Evolutionary conservation across 2,797 vertebrate species (phyloP).

Genomic region (Cuculus canorus): DNA sequence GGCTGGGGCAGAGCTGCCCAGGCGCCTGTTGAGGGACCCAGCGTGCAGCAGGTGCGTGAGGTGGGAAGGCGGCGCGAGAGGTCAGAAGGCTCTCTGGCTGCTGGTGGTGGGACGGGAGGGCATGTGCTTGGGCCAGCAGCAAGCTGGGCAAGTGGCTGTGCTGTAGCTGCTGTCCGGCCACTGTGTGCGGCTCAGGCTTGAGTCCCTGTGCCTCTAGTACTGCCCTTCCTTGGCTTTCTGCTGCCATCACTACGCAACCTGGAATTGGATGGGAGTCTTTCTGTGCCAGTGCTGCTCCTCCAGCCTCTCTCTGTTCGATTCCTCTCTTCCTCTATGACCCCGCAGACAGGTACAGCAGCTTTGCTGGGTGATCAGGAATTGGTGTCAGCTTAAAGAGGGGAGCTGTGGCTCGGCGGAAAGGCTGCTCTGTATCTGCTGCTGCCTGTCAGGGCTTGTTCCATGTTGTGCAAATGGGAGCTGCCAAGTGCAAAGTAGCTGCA

Average conservation of each 20-base stretch:
- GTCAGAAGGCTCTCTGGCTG: neutral
- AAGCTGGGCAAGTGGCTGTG: accelerated
- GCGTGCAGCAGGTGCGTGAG: accelerated
- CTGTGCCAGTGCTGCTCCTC: neutral
- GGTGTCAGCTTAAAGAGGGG: neutral
- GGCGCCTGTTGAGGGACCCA: accelerated
- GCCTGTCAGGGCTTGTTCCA: too few relatives aligned
- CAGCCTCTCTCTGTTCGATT: too few relatives aligned
- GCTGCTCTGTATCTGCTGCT: neutral
- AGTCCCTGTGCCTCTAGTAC: neutral
- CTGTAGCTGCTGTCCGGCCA: neutral
- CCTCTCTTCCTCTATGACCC: neutral
- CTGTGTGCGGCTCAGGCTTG: accelerated
- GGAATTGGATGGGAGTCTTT: neutral
- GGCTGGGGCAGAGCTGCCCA: neutral
- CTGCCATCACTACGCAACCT: neutral
- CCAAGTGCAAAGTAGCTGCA: neutral
- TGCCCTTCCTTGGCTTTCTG: accelerated
- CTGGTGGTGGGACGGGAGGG: neutral
- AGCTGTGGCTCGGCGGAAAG: neutral
- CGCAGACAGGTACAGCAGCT: neutral
- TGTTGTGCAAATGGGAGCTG: too few relatives aligned
- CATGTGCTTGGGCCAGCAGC: accelerated
- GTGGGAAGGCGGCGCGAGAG: accelerated
- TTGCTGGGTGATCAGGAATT: neutral